Conservation (phyloP, 2,113 vertebrate genomes). For the Tenrec ecaudatus region DNA sequence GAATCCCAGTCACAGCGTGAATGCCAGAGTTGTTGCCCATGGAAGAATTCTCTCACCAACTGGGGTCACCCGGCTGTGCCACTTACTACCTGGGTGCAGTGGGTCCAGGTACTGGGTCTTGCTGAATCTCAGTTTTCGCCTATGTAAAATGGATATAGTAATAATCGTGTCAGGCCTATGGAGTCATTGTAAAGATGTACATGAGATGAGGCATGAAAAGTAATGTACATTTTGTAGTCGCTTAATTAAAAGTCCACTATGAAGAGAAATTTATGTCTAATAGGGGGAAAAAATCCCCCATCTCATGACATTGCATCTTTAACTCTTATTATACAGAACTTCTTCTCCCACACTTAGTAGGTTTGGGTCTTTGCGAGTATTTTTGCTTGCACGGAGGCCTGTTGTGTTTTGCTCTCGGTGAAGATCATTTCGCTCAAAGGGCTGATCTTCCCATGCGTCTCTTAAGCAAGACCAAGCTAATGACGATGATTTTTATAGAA, state of each 20-base stretch:
- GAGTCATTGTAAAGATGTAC: not conserved
- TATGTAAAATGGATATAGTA: not conserved
- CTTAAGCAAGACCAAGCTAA: no score
- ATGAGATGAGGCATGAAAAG: slow-evolving; percentile 32
- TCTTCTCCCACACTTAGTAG: slow-evolving; percentile 27
- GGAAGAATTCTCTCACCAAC: not conserved
- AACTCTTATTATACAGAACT: not conserved
- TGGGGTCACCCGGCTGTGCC: not conserved
- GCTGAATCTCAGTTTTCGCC: not conserved
- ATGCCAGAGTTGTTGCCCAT: not conserved
- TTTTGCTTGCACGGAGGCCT: not conserved
- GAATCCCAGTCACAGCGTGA: not conserved
- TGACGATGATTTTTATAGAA: no score
- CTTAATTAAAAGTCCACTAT: not conserved
- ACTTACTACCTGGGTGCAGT: not conserved
- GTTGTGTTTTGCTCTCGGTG: no score
- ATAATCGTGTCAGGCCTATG: not conserved
- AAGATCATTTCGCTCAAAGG: no score
- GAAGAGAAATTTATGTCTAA: slow-evolving; percentile 20
- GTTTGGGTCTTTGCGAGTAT: not conserved
- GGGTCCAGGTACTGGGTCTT: not conserved
- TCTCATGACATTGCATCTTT: slow-evolving; percentile 19
- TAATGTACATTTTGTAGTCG: not conserved
- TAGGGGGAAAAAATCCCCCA: not conserved
- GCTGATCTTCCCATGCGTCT: no score